A percentile compares a stretch with the other conserved stretches of the same genome.
Evolutionary conservation across 2,113 vertebrate species (phyloP).

Genomic region (Cairina moschata): DNA sequence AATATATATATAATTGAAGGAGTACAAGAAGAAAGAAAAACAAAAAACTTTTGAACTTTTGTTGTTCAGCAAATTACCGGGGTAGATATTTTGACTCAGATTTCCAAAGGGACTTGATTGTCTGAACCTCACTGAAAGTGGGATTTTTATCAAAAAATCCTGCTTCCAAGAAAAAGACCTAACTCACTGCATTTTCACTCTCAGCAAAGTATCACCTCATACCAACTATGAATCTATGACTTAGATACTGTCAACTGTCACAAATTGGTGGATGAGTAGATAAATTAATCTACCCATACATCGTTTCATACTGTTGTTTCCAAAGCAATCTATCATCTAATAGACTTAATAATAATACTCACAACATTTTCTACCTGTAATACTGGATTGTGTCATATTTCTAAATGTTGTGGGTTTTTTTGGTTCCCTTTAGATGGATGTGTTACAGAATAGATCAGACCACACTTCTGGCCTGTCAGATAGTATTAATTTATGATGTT

Average conservation of each 20-base stretch:
- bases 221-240: not conserved
- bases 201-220: not conserved
- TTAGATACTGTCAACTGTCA: not conserved
- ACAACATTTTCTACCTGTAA: constrained; percentile 8
- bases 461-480: constrained; percentile 46
- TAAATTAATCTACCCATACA: constrained; percentile 17
- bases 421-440: constrained; percentile 18
- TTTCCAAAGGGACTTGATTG: not conserved
- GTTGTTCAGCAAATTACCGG: not conserved
- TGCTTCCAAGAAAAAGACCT: not conserved
- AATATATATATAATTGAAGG: not conserved
- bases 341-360: constrained; percentile 27
- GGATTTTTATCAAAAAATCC: not conserved
- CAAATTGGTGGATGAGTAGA: constrained; percentile 2
- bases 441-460: constrained; percentile 27
- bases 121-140: not conserved
- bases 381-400: constrained; percentile 12
- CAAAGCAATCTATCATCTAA: constrained; percentile 8
- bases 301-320: not conserved
- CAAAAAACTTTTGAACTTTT: not conserved
- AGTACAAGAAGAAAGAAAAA: not conserved
- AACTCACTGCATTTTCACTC: not conserved
- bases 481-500: constrained; percentile 61
- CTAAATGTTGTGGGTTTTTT: not conserved
- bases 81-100: not conserved